Evolutionary conservation across 2,888 invertebrate genomes (phyloP).

Genomic region (Nesidiocoris tenuis): DNA sequence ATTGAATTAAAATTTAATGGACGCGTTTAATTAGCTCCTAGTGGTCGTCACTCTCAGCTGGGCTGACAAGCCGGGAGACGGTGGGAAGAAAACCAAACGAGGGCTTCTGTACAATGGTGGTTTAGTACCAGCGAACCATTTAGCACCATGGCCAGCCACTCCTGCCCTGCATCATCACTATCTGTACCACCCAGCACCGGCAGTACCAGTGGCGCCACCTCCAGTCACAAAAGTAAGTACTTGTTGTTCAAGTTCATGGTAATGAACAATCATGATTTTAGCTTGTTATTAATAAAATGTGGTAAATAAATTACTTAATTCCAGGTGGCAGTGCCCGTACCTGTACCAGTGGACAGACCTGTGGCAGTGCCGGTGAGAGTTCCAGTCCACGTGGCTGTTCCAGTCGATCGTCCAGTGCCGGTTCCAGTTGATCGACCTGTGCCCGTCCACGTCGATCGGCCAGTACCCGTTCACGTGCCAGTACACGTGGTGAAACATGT

Average conservation of each 20-base stretch:
- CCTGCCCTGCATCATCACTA: background rate
- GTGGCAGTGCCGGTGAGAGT: slow-evolving; percentile 29
- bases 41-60: background rate
- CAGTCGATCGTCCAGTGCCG: slow-evolving; percentile 23
- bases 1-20: no score
- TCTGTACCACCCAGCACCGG: background rate
- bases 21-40: no score
- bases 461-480: slow-evolving; percentile 23
- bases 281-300: no score
- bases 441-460: slow-evolving; percentile 8
- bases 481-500: slow-evolving; percentile 26
- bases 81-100: background rate
- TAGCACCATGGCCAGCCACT: background rate
- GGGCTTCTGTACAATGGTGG: background rate
- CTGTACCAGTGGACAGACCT: slow-evolving; percentile 39
- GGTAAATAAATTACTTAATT: no score
- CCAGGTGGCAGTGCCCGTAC: slow-evolving; percentile 34
- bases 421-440: slow-evolving; percentile 21
- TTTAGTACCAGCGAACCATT: background rate
- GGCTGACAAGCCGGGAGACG: background rate
- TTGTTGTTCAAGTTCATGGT: no score
- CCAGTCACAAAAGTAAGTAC: background rate
- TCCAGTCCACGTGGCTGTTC: slow-evolving; percentile 17
- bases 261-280: no score
- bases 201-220: background rate